These are phyloP conservation scores for Lucilia sericata DNA, from an alignment of 1,140 invertebrate species.

Conservation along the genomic window DNA sequence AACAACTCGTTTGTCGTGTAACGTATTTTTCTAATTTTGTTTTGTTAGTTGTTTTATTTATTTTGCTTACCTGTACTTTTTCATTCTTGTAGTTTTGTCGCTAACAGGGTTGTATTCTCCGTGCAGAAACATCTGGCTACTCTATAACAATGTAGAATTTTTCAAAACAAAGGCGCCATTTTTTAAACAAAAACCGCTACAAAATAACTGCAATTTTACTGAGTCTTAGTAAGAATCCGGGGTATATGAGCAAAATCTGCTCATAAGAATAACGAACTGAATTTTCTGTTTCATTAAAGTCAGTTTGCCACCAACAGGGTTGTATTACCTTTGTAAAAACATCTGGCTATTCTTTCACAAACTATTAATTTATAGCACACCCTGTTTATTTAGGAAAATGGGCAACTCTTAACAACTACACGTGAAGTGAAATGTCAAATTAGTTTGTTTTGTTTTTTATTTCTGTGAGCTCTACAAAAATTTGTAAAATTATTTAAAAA, in stretches of 20 bases:
- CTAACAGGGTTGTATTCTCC: background rate
- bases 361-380: background rate
- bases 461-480: background rate
- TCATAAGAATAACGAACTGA: too few species aligned
- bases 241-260: too few species aligned
- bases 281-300: background rate
- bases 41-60: background rate
- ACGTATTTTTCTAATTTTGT: constrained; percentile 17
- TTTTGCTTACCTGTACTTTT: constrained; percentile 1
- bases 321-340: too few species aligned
- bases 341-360: too few species aligned
- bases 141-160: too few species aligned
- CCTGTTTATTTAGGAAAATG: background rate
- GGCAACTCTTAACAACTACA: background rate
- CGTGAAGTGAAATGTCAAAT: background rate
- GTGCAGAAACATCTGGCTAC: background rate
- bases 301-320: too few species aligned
- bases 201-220: too few species aligned
- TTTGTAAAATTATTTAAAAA: background rate
- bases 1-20: constrained; percentile 46
- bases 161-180: too few species aligned
- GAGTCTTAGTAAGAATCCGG: too few species aligned
- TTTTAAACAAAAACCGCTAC: too few species aligned
- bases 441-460: constrained; percentile 25
- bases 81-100: constrained; percentile 6